These are phyloP conservation scores for Diploptera punctata DNA, from an alignment of 2,888 invertebrate species.

Conservation along the genomic window DNA sequence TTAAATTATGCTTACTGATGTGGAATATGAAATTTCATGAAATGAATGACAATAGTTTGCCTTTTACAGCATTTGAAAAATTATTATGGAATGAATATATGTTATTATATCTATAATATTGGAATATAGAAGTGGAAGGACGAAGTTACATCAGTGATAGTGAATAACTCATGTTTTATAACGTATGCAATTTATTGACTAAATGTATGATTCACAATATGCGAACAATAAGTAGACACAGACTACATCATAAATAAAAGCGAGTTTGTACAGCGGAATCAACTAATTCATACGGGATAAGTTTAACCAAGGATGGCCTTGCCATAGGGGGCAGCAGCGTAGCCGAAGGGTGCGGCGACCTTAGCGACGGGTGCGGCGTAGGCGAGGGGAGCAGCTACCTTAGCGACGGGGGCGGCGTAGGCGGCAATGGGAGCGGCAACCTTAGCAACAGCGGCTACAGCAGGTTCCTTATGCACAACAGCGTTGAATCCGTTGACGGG, in stretches of 20 bases:
- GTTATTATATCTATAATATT: too few relatives aligned
- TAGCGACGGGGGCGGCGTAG: conserved; percentile 36
- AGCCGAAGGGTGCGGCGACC: conserved; percentile 33
- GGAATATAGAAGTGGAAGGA: too few relatives aligned
- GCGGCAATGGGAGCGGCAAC: conserved; percentile 43
- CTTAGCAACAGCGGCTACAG: conserved; percentile 43
- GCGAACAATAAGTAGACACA: conserved; percentile 10
- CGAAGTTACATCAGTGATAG: too few relatives aligned
- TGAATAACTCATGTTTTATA: too few relatives aligned
- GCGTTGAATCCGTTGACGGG: conserved; percentile 45
- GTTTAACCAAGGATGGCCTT: conserved; percentile 17
- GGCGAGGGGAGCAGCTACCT: conserved; percentile 36
- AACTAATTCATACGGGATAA: neutral
- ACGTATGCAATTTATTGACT: too few relatives aligned
- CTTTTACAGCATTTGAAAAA: too few relatives aligned
- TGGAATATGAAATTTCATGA: too few relatives aligned
- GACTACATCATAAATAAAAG: conserved; percentile 25
- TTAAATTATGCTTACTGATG: too few relatives aligned
- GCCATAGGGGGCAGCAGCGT: conserved; percentile 22
- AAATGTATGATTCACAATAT: conserved; percentile 30
- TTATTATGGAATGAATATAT: too few relatives aligned
- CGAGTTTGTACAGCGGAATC: conserved; percentile 30
- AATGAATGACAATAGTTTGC: too few relatives aligned
- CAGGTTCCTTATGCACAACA: conserved; percentile 42
- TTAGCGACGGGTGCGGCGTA: conserved; percentile 39